Evolutionary conservation across 1,140 invertebrate species (phyloP).

Genomic region (Drosophila parvula): DNA sequence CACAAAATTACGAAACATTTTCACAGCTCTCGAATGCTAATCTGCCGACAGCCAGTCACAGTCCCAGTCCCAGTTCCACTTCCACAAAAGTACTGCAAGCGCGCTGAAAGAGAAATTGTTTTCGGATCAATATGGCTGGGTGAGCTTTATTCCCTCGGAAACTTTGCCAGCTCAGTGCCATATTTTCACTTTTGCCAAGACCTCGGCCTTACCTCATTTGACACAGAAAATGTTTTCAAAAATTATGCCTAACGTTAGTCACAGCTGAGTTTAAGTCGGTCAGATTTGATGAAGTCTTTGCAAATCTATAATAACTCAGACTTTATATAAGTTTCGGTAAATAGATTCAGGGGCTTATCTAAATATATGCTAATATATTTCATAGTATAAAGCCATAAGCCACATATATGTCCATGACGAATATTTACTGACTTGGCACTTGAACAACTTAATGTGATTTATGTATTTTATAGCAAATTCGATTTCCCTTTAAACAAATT

Average conservation of each 20-base stretch:
- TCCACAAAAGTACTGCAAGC: slow-evolving; percentile 32
- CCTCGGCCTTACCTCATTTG: slow-evolving; percentile 9
- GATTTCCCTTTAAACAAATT: not conserved
- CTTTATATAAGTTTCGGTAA: not conserved
- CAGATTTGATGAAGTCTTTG: not conserved
- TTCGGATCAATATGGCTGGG: slow-evolving; percentile 28
- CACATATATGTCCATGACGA: slow-evolving; percentile 3
- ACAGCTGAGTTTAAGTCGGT: slow-evolving; percentile 13
- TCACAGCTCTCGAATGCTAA: slow-evolving; percentile 39
- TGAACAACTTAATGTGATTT: slow-evolving; percentile 1
- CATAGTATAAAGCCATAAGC: not conserved
- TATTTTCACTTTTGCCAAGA: slow-evolving; percentile 32
- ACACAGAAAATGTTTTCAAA: slow-evolving; percentile 7
- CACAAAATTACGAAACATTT: slow-evolving; percentile 74
- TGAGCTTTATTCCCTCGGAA: slow-evolving; percentile 15
- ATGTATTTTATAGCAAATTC: not conserved
- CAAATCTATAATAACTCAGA: slow-evolving; percentile 3
- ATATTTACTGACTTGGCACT: not conserved
- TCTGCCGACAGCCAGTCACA: slow-evolving; percentile 24
- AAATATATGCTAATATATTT: slow-evolving; percentile 3
- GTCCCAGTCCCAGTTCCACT: slow-evolving; percentile 20
- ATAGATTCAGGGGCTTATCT: not conserved
- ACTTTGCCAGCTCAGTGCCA: slow-evolving; percentile 8
- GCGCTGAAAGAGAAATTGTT: slow-evolving; percentile 48
- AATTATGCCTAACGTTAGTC: slow-evolving; percentile 7